Evolutionary conservation across 1,140 invertebrate genomes (phyloP), one percentile per base, ranked within the genome.

Genomic region (Pogonus chalceus): DNA sequence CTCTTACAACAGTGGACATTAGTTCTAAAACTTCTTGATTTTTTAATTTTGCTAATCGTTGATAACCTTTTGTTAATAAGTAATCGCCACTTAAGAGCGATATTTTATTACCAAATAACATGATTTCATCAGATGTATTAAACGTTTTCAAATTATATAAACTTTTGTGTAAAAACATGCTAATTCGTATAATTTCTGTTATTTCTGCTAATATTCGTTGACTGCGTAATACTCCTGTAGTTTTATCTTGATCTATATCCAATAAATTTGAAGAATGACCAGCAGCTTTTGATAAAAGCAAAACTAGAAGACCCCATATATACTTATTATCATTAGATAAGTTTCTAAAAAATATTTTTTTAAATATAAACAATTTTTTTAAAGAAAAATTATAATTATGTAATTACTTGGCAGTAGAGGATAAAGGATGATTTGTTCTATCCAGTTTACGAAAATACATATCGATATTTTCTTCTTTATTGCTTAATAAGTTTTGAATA

Each of bases 151-250:
- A 56, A 52, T 65, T 68, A 37, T 67, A 37, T 31, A 70, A 35
- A 61, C 87, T 86, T 72, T 93, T 92, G 69, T 98, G 96, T 18
- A 98, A 86, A 37, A 97, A 73, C 70, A 95, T 89, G 52, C 92
- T 92, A 10, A 91, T 96, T 51, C 95, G 83, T 56, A 98, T 96
- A 93, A 98, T 98, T 77, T 98, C 95, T 0, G 91, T 90, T 14
- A 97, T 87, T 75, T 97, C 91, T 0, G 93, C 92, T 46, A 98
- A 73, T 16, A 85, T 84, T 57, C 89, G 77, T 75, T 98, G 94
- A 63, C 87, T 87, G 59, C 88, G 83, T 37, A 46, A 67, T 3
- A 85, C 83, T 37, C 85, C 86, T 22, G 85, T 84, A 43, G 84
- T 83, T 65, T 86, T 86, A 62, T 89, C 86, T 70, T 87, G 82